Conservation (phyloP, 2,113 vertebrate species). For the Patagioenas fasciata region DNA sequence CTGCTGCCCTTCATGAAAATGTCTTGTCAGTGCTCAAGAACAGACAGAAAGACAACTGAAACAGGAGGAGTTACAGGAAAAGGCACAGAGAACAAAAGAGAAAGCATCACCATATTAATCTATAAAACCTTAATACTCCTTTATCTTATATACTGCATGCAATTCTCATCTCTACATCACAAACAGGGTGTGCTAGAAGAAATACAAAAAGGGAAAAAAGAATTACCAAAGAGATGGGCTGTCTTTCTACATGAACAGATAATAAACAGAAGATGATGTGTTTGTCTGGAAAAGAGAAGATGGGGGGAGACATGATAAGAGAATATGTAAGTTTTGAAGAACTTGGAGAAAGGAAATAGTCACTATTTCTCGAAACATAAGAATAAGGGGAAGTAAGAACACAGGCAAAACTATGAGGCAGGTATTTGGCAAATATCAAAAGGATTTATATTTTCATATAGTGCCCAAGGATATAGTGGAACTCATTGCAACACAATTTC, state of each 20-base stretch:
- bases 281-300: neutral
- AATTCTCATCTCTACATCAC: neutral
- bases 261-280: neutral
- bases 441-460: neutral
- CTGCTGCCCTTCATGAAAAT: neutral
- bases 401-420: neutral
- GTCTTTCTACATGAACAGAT: neutral
- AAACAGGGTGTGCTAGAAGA: neutral
- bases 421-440: neutral
- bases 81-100: neutral
- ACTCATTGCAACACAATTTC: neutral
- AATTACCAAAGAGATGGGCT: neutral
- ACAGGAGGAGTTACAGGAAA: neutral
- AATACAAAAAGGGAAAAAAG: neutral
- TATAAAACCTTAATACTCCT: neutral
- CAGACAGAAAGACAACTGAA: neutral
- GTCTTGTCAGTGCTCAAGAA: neutral
- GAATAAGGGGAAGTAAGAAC: neutral
- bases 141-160: neutral
- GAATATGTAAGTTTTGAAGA: neutral
- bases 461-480: neutral
- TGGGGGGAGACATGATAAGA: accelerated
- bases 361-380: neutral
- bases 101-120: neutral
- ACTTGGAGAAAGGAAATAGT: neutral